These are phyloP conservation scores for Eupelmus urozonus DNA, from an alignment of 2,888 invertebrate genomes.

Conservation along the genomic window DNA sequence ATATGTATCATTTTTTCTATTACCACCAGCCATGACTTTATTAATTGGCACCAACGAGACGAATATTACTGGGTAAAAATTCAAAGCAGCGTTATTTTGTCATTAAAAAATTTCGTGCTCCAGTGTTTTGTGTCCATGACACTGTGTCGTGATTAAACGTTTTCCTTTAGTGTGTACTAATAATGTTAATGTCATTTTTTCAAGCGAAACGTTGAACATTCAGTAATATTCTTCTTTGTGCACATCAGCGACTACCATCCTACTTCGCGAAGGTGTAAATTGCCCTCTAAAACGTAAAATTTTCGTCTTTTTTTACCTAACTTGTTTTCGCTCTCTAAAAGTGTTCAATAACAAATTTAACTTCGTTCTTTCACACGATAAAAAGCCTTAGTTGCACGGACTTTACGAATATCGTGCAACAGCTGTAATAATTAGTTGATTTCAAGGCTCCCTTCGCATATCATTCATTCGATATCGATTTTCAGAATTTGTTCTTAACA, in stretches of 20 bases:
- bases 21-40: conserved; percentile 64
- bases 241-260: background rate
- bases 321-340: conserved; percentile 52
- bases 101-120: no score
- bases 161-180: background rate
- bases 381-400: conserved; percentile 22
- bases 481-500: conserved; percentile 40
- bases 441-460: background rate
- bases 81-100: no score
- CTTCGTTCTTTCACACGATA: conserved; percentile 32
- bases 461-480: conserved; percentile 23
- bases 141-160: background rate
- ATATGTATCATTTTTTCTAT: conserved; percentile 56
- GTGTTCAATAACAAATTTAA: conserved; percentile 55
- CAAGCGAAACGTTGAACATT: background rate
- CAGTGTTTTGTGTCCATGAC: background rate
- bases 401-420: conserved; percentile 10
- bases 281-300: conserved; percentile 24
- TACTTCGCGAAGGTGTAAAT: conserved; percentile 24
- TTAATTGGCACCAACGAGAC: conserved; percentile 53
- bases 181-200: background rate
- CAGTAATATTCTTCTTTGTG: conserved; percentile 26
- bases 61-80: conserved; percentile 47
- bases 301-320: conserved; percentile 51
- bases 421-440: conserved; percentile 5